These are phyloP conservation scores for Fregata magnificens DNA, from an alignment of 2,113 vertebrate genomes.

Conservation along the genomic window DNA sequence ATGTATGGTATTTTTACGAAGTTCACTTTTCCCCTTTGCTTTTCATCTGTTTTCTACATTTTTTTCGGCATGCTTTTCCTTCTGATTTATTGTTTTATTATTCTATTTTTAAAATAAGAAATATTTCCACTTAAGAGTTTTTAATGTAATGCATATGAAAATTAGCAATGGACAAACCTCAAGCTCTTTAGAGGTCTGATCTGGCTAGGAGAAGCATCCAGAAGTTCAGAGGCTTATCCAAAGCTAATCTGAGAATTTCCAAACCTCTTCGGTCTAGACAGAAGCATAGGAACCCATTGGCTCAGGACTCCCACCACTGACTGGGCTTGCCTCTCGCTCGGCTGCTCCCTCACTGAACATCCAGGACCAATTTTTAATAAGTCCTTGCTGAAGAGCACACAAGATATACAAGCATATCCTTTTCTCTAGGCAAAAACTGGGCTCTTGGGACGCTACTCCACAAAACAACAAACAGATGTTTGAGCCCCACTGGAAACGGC, in stretches of 20 bases:
- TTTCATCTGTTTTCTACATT: conserved; percentile 73
- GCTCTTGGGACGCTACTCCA: accelerated
- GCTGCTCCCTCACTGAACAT: neutral
- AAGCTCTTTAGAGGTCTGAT: conserved; percentile 28
- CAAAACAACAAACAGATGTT: neutral
- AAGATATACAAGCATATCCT: neutral
- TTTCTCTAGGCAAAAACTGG: neutral
- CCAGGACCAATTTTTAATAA: neutral
- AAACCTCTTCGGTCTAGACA: neutral
- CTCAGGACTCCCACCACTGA: neutral
- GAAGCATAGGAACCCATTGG: neutral
- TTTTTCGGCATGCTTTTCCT: conserved; percentile 65
- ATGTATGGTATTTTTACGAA: conserved; percentile 68
- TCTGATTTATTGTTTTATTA: conserved; percentile 74
- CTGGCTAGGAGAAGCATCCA: conserved; percentile 11
- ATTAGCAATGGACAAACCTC: conserved; percentile 62
- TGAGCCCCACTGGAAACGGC: neutral
- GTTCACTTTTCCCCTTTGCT: conserved; percentile 65
- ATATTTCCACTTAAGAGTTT: conserved; percentile 58
- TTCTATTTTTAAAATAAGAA: conserved; percentile 80
- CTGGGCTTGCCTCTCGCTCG: neutral
- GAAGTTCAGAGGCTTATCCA: conserved; percentile 48
- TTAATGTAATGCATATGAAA: conserved; percentile 73
- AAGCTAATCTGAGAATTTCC: conserved; percentile 50
- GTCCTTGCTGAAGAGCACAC: neutral